Percentiles rank a stretch among this genome's conserved stretches.
Conservation (phyloP, 64 coral and sea anemone species). For the Actinia equina region DNA sequence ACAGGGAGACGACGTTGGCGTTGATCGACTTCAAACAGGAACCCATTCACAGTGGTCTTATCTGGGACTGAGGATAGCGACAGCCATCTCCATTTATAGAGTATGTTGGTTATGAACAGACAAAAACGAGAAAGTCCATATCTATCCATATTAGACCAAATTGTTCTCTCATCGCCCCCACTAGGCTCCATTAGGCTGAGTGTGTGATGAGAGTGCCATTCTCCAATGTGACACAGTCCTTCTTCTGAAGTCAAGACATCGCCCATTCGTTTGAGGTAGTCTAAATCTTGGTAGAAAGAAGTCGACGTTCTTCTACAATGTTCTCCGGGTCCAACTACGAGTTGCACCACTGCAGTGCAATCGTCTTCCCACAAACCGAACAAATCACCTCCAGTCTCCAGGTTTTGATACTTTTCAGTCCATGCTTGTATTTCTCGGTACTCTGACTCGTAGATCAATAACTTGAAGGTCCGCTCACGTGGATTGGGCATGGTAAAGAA, state of each 20-base stretch:
- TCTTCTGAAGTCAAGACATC: conserved; percentile 37
- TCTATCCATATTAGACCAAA: conserved; percentile 51
- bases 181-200: conserved; percentile 56
- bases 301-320: conserved; percentile 31
- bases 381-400: conserved; percentile 74
- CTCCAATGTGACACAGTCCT: conserved; percentile 77
- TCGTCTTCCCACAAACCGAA: conserved; percentile 70
- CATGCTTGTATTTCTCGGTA: neutral
- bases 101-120: conserved; percentile 40
- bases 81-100: neutral
- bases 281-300: conserved; percentile 75
- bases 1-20: neutral
- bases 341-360: conserved; percentile 46
- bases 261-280: conserved; percentile 57
- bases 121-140: conserved; percentile 51
- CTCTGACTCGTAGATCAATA: no score
- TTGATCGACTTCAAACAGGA: neutral
- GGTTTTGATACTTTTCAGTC: conserved; percentile 20
- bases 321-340: conserved; percentile 58
- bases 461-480: no score
- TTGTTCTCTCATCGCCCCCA: conserved; percentile 57
- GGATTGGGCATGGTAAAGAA: no score
- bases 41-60: neutral
- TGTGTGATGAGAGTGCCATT: conserved; percentile 82
- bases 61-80: neutral